Evolutionary conservation across 92 coral and sea anemone genomes (phyloP).

Genomic region (Phenganax subtilis): DNA sequence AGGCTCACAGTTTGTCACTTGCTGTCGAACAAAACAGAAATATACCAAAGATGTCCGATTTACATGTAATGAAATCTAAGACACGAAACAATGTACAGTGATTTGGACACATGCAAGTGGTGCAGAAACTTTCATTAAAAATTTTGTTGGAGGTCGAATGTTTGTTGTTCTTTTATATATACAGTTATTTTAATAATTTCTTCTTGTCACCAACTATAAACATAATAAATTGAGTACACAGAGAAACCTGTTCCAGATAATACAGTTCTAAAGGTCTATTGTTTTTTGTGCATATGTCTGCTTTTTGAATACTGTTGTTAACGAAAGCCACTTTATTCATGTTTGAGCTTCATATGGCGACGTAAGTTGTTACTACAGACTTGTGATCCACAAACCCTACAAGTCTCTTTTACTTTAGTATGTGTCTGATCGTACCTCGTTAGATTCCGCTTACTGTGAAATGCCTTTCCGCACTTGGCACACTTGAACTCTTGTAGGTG

Average conservation of each 20-base stretch:
- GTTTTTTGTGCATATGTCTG: no score
- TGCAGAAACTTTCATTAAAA: no score
- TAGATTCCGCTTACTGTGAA: constrained; percentile 4
- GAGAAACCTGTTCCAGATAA: no score
- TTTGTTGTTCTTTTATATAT: no score
- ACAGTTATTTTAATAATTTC: no score
- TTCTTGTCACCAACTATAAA: no score
- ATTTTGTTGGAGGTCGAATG: no score
- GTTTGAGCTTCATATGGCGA: constrained; percentile 2
- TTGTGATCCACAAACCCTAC: not conserved
- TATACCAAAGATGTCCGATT: constrained; percentile 43
- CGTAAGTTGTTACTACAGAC: not conserved
- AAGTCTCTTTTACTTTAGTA: not conserved
- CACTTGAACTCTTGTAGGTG: constrained; percentile 5
- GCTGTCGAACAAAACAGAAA: constrained; percentile 43
- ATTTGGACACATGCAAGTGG: no score
- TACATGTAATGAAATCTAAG: constrained; percentile 51
- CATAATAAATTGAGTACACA: no score
- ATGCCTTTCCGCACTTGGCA: not conserved
- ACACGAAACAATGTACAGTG: constrained; percentile 12
- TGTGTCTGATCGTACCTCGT: not conserved
- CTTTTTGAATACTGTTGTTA: no score
- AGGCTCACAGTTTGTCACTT: constrained; percentile 43
- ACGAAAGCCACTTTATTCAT: not conserved
- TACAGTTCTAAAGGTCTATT: no score